Evolutionary conservation across 2,888 invertebrate species (phyloP).

Genomic region (Chalcis sispes): DNA sequence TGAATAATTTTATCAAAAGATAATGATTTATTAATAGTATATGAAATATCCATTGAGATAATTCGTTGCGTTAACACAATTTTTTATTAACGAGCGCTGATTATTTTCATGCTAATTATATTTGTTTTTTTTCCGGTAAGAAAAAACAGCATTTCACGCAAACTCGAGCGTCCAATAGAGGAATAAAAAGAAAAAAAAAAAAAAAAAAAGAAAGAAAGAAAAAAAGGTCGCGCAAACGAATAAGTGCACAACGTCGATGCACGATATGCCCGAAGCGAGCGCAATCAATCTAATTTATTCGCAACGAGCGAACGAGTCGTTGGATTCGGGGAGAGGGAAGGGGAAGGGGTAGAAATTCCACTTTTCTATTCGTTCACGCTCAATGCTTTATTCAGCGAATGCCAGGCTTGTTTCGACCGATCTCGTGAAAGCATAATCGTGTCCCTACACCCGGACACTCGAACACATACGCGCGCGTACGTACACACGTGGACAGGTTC

Average conservation of each 20-base stretch:
- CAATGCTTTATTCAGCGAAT: conserved; percentile 68
- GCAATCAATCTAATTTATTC: conserved; percentile 48
- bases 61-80: too few species aligned
- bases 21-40: too few species aligned
- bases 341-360: conserved; percentile 4
- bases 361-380: conserved; percentile 50
- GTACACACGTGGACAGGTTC: conserved; percentile 32
- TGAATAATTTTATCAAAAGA: too few species aligned
- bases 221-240: neutral
- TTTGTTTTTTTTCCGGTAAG: neutral
- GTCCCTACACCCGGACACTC: conserved; percentile 60
- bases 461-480: conserved; percentile 53
- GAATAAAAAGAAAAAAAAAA: too few species aligned
- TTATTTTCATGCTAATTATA: too few species aligned
- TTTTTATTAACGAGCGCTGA: too few species aligned
- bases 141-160: neutral
- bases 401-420: conserved; percentile 63
- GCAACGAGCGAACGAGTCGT: neutral
- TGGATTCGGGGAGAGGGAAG: neutral
- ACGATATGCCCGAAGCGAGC: neutral
- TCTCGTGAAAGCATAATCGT: conserved; percentile 69
- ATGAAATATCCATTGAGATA: too few species aligned
- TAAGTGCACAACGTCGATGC: neutral
- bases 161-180: too few species aligned
- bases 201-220: too few species aligned